Conservation (phyloP, 53 echinoderm and acorn worm species). For the Crossaster papposus region DNA sequence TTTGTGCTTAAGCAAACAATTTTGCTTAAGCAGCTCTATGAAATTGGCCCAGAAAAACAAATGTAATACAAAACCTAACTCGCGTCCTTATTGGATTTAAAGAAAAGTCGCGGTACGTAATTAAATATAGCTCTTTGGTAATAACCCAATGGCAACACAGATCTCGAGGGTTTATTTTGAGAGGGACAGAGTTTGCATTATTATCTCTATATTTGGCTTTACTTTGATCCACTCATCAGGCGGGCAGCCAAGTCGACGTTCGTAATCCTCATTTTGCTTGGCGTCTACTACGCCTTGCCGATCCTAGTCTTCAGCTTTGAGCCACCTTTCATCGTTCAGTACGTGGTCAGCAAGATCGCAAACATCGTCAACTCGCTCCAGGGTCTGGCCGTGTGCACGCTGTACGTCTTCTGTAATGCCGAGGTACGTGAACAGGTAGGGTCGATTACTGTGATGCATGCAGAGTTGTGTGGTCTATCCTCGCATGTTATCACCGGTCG, state of each 20-base stretch:
- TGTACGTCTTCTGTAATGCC: constrained; percentile 57
- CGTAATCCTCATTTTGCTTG: constrained; percentile 37
- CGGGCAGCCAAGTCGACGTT: constrained; percentile 49
- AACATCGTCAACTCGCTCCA: constrained; percentile 26
- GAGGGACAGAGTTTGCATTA: too few species aligned
- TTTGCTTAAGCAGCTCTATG: too few species aligned
- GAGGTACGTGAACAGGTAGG: constrained; percentile 61
- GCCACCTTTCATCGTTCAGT: constrained; percentile 5
- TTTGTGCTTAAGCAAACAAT: too few species aligned
- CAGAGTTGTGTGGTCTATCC: not conserved
- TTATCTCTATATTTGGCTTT: too few species aligned
- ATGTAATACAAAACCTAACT: too few species aligned
- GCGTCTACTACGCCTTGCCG: constrained; percentile 39
- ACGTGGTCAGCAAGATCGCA: constrained; percentile 2
- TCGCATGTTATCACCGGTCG: not conserved
- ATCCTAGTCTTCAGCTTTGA: constrained; percentile 20
- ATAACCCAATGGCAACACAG: too few species aligned
- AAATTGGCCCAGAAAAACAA: too few species aligned
- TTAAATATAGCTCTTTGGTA: too few species aligned
- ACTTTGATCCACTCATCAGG: not conserved
- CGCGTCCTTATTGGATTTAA: too few species aligned
- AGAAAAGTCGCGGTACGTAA: too few species aligned
- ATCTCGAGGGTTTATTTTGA: too few species aligned
- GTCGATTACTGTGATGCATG: not conserved
- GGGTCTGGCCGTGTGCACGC: constrained; percentile 47